Percentiles rank a stretch among this genome's conserved stretches.
These are phyloP conservation scores for Phortica magna DNA, from an alignment of 2,888 invertebrate species.

Conservation along the genomic window DNA sequence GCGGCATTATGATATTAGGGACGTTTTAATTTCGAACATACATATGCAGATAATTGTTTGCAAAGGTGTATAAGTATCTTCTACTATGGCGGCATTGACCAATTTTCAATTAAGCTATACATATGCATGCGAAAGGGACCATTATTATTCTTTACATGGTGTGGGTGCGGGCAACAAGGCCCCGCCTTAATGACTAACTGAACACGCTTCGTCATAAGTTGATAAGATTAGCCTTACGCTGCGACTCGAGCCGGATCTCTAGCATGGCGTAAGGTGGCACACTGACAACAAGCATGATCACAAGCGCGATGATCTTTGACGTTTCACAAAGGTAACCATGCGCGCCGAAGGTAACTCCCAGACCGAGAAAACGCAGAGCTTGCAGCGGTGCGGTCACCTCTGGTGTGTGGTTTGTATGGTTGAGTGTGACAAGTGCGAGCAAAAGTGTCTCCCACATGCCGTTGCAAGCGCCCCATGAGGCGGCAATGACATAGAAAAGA, in stretches of 20 bases:
- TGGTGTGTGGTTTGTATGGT: constrained; percentile 76
- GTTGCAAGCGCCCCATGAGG: constrained; percentile 92
- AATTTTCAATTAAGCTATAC: no score
- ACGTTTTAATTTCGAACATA: no score
- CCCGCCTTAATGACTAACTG: constrained; percentile 74
- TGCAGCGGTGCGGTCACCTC: constrained; percentile 79
- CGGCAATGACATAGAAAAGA: constrained; percentile 89
- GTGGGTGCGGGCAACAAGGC: constrained; percentile 70
- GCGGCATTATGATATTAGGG: no score
- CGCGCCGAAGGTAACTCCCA: constrained; percentile 83
- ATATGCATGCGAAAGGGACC: neutral
- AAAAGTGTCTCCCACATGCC: constrained; percentile 89
- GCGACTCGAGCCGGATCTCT: constrained; percentile 76
- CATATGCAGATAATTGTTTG: no score
- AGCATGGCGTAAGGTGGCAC: constrained; percentile 77
- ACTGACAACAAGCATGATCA: constrained; percentile 75
- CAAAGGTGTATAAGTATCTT: no score
- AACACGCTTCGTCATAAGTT: constrained; percentile 77
- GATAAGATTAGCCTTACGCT: constrained; percentile 75
- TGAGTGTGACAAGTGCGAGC: constrained; percentile 77
- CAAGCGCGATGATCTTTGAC: constrained; percentile 75
- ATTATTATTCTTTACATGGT: constrained; percentile 67
- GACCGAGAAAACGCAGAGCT: constrained; percentile 82
- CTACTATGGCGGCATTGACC: no score
- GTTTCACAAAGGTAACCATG: constrained; percentile 82